These are phyloP conservation scores for Esperia sulphurella DNA, from an alignment of 2,888 invertebrate genomes.

Conservation along the genomic window DNA sequence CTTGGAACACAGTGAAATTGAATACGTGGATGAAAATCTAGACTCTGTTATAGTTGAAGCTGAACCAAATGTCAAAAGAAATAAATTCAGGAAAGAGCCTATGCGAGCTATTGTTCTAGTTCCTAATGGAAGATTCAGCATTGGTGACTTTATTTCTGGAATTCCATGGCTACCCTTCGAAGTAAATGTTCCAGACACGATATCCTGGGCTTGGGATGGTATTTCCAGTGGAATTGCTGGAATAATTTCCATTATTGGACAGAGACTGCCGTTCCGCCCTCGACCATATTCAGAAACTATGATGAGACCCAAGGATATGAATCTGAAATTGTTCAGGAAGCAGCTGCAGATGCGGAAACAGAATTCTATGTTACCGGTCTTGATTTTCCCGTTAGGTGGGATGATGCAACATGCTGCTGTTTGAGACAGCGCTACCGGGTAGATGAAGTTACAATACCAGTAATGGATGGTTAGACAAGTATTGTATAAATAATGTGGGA, in stretches of 20 bases:
- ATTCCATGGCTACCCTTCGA: slow-evolving; percentile 81
- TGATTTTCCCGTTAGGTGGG: slow-evolving; percentile 39
- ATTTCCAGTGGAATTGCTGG: slow-evolving; percentile 48
- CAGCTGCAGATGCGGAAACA: slow-evolving; percentile 25
- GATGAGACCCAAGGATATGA: slow-evolving; percentile 16
- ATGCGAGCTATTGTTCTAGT: slow-evolving; percentile 33
- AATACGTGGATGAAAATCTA: slow-evolving; percentile 32
- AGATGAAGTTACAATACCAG: not conserved
- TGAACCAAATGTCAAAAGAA: slow-evolving; percentile 21
- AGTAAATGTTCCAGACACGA: slow-evolving; percentile 81
- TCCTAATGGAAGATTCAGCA: slow-evolving; percentile 38
- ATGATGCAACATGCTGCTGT: slow-evolving; percentile 12
- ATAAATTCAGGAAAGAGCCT: slow-evolving; percentile 17
- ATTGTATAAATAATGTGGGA: not conserved
- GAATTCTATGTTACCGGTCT: slow-evolving; percentile 28
- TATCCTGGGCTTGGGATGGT: slow-evolving; percentile 61
- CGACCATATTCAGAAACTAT: slow-evolving; percentile 16
- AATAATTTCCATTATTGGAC: slow-evolving; percentile 52
- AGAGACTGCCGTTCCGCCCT: slow-evolving; percentile 44
- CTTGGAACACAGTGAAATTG: slow-evolving; percentile 18
- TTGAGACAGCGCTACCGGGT: not conserved
- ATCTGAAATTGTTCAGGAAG: slow-evolving; percentile 32
- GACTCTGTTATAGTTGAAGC: slow-evolving; percentile 55
- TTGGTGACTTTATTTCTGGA: slow-evolving; percentile 70
- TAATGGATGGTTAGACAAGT: not conserved